Conservation (phyloP, 2,888 invertebrate species). For the Andrena fulva region DNA sequence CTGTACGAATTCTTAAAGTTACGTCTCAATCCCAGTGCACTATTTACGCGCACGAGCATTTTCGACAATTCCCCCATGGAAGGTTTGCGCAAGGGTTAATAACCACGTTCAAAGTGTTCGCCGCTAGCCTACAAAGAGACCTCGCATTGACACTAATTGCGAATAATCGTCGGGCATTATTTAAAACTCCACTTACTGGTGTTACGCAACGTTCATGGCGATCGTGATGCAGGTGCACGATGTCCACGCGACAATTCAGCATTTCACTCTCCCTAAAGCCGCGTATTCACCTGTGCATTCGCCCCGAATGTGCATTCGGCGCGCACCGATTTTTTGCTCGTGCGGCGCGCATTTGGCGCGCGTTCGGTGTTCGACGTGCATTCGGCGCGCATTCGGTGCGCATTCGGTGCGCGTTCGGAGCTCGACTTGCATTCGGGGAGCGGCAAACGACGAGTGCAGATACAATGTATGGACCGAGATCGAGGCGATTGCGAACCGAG, state of each 20-base stretch:
- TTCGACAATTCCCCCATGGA: slow-evolving; percentile 4
- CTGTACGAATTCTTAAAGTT: not conserved
- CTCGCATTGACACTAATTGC: slow-evolving; percentile 30
- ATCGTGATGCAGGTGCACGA: slow-evolving; percentile 38
- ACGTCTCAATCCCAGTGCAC: slow-evolving; percentile 4
- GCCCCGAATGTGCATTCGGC: no score
- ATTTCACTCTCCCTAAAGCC: slow-evolving; percentile 38
- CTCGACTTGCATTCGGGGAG: no score
- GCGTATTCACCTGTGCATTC: no score
- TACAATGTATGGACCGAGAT: no score
- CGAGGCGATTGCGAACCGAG: no score
- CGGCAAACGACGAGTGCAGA: no score
- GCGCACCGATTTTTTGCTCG: no score
- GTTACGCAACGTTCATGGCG: slow-evolving; percentile 24
- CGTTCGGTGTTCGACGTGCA: no score
- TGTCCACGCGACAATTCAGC: slow-evolving; percentile 37
- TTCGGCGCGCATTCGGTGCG: no score
- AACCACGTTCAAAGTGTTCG: not conserved
- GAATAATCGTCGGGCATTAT: slow-evolving; percentile 36
- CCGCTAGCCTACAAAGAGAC: not conserved
- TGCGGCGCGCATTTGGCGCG: no score
- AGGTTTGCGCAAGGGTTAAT: slow-evolving; percentile 26
- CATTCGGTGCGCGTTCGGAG: no score
- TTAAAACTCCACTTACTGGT: slow-evolving; percentile 31
- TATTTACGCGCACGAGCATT: slow-evolving; percentile 11